Evolutionary conservation across 2,888 invertebrate genomes (phyloP).

Genomic region (Zeuzera pyrina): DNA sequence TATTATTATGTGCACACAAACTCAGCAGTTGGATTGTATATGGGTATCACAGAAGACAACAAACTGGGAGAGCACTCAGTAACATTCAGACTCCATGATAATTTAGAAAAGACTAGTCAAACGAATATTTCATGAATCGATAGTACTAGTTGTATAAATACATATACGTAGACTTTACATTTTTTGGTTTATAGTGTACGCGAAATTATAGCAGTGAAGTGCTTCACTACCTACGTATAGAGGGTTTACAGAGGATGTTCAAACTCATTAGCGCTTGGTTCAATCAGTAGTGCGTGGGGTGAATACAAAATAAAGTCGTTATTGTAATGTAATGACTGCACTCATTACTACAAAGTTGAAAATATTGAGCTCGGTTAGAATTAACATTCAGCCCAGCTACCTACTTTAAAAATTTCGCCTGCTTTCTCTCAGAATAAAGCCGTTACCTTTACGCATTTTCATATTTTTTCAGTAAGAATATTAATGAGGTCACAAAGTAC

Average conservation of each 20-base stretch:
- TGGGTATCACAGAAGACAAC: too few relatives aligned
- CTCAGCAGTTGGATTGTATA: too few relatives aligned
- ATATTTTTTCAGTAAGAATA: constrained; percentile 31
- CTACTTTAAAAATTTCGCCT: constrained; percentile 30
- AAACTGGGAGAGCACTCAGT: too few relatives aligned
- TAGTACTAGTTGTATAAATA: too few relatives aligned
- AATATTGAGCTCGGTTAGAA: constrained; percentile 28
- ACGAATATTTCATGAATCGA: too few relatives aligned
- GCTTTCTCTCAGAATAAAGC: constrained; percentile 35
- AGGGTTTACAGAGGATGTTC: constrained; percentile 1
- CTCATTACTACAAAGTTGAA: constrained; percentile 25
- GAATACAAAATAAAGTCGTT: constrained; percentile 23
- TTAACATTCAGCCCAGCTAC: constrained; percentile 35
- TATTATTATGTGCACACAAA: too few relatives aligned
- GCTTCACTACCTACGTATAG: too few relatives aligned
- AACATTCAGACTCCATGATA: too few relatives aligned
- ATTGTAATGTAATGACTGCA: constrained; percentile 24
- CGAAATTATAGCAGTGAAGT: too few relatives aligned
- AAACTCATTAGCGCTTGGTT: constrained; percentile 14
- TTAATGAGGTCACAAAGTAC: constrained; percentile 23
- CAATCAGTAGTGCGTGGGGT: constrained; percentile 13
- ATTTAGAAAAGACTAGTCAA: too few relatives aligned
- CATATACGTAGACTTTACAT: too few relatives aligned
- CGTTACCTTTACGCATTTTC: constrained; percentile 37
- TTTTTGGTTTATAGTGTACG: too few relatives aligned